Conservation (phyloP, 1,140 invertebrate genomes). For the Danaus plexippus region DNA sequence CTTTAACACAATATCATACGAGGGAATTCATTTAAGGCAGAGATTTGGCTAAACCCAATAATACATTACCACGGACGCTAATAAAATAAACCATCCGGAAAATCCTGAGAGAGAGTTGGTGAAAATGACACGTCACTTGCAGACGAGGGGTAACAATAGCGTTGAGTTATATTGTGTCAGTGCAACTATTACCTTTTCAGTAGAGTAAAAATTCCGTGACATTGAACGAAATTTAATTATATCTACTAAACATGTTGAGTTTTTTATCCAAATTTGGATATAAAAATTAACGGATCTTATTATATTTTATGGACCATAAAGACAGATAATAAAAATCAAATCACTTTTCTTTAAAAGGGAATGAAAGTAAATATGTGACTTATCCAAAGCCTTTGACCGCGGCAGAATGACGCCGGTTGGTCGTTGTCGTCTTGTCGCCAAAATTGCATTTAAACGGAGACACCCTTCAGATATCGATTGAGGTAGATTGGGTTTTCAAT, state of each 20-base stretch:
- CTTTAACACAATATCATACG: background rate
- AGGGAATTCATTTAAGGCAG: background rate
- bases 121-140: constrained; percentile 35
- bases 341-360: too few relatives aligned
- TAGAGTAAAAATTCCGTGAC: too few relatives aligned
- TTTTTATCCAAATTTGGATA: too few relatives aligned
- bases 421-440: constrained; percentile 32
- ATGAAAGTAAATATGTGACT: too few relatives aligned
- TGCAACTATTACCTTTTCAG: background rate
- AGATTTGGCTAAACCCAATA: constrained; percentile 18
- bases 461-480: constrained; percentile 24
- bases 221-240: too few relatives aligned
- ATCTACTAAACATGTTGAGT: too few relatives aligned
- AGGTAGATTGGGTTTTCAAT: background rate
- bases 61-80: constrained; percentile 18
- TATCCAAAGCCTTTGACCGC: constrained; percentile 13
- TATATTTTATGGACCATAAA: too few relatives aligned
- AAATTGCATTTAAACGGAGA: constrained; percentile 30
- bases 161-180: constrained; percentile 14
- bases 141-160: constrained; percentile 23
- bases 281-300: too few relatives aligned
- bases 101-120: constrained; percentile 29
- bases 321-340: too few relatives aligned
- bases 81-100: constrained; percentile 29
- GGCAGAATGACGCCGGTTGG: constrained; percentile 32